Base-by-base conservation (phyloP, 2,797 vertebrate species). In the Pipistrellus pipistrellus region DNA sequence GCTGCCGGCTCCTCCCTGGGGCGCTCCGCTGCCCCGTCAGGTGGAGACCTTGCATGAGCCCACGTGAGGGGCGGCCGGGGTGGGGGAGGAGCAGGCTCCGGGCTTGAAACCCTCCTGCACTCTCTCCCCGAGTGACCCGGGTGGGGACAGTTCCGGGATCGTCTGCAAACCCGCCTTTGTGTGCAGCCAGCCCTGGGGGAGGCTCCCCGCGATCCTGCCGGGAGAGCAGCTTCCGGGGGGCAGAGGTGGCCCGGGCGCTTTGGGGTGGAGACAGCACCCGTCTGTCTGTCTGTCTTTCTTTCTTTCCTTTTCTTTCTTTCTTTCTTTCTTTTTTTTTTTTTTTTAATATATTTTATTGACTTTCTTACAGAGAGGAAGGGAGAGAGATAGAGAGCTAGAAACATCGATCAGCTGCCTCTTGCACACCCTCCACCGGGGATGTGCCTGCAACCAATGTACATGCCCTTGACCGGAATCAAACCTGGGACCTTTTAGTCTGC, bases 131-230 rank as follows among this genome's bases (percentile, higher is more conserved):
- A 38, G 59, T 66, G 68, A 64, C 75, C 53, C 35, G 41, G 64
- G 76, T 78, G 76, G 77, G 88, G 38, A 23, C n/a, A 88, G 23
- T 85, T 91, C 76, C 1, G 3, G 30, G 87, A 71, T 94, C 48
- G 53, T 83, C 90, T 88, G 73, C 55, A 81, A 90, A 88, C 51
- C 13, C 0, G 6, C 76, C 46, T 86, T 66, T 57, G 57, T 72
- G 71, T 72, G 41, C 35, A 4, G 12, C 71, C 57, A 71, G 30
- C 17, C 41, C 51, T 78, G 66, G 41, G 15, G 9, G 64, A 51
- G 23, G 20, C 4, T 53, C 48, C 73, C 57, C 25, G 4, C 0
- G 3, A 62, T 80, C 15, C 21, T 48, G 30, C 55, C 20, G 0
- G 55, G 85, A 73, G 20, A 20, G 23, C 20, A 53, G 53, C 8